Evolutionary conservation across 2,888 invertebrate genomes (phyloP).

Genomic region (Conistra vaccinii): DNA sequence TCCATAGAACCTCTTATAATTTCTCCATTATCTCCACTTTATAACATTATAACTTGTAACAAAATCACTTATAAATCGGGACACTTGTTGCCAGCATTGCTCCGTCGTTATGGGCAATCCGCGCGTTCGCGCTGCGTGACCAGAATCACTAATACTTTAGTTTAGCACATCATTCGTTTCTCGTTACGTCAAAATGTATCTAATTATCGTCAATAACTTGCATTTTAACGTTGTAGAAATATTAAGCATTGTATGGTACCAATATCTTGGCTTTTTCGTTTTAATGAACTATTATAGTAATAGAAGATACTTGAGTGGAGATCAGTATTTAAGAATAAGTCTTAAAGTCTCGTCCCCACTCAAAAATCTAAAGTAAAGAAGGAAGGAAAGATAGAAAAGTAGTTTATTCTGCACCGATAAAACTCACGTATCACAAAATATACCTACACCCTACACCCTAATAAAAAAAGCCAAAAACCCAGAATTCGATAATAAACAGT

Average conservation of each 20-base stretch:
- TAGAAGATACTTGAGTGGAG: not conserved
- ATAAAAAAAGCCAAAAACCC: not conserved
- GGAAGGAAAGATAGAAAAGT: not conserved
- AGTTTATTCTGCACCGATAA: not conserved
- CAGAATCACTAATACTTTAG: conserved; percentile 41
- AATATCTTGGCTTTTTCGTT: not conserved
- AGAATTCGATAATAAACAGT: not conserved
- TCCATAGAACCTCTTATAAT: not conserved
- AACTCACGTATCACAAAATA: not conserved
- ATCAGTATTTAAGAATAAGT: not conserved
- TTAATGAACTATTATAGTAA: not conserved
- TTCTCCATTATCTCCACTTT: conserved; percentile 6
- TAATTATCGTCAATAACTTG: conserved; percentile 48
- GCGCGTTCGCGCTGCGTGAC: conserved; percentile 39
- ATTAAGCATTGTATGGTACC: conserved; percentile 4
- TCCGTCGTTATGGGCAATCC: conserved; percentile 37
- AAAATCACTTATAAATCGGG: conserved; percentile 49
- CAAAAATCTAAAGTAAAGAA: too few relatives aligned
- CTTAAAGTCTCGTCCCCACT: too few relatives aligned
- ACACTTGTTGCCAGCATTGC: conserved; percentile 50
- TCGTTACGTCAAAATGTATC: conserved; percentile 48
- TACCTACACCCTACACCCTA: not conserved
- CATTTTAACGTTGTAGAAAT: conserved; percentile 28
- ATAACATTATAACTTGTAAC: conserved; percentile 22
- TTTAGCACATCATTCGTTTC: conserved; percentile 48